Conservation (phyloP, 2,888 invertebrate genomes). For the Marasmarcha lunaedactyla region DNA sequence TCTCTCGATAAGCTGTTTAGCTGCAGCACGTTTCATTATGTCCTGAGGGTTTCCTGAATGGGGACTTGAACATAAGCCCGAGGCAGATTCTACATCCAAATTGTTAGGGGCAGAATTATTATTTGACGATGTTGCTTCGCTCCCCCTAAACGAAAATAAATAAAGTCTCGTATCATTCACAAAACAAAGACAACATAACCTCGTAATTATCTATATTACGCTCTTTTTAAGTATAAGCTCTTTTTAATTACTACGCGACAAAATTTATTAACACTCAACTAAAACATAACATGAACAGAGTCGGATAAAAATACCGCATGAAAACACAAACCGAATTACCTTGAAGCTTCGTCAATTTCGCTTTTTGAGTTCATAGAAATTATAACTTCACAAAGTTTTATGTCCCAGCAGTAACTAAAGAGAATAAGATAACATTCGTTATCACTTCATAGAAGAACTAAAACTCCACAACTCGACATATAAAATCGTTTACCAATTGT, state of each 20-base stretch:
- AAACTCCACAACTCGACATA: background rate
- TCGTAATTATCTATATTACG: no score
- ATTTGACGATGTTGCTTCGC: conserved; percentile 66
- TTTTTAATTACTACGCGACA: conserved; percentile 5
- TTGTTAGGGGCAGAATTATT: conserved; percentile 41
- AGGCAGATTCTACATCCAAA: conserved; percentile 33
- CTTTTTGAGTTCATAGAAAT: conserved; percentile 70
- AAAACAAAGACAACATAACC: conserved; percentile 59
- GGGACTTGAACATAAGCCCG: conserved; percentile 44
- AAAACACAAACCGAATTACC: conserved; percentile 29
- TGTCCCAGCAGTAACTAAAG: conserved; percentile 32
- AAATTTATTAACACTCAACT: no score
- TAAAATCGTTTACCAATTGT: no score
- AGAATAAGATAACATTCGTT: conserved; percentile 37
- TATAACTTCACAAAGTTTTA: conserved; percentile 38
- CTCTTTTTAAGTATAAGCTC: conserved; percentile 33
- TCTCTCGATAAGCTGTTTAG: conserved; percentile 88
- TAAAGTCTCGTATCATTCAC: conserved; percentile 5
- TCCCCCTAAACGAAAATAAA: conserved; percentile 45
- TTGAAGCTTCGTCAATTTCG: conserved; percentile 70
- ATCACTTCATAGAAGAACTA: conserved; percentile 7
- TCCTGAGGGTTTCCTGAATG: conserved; percentile 50
- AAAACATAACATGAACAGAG: no score
- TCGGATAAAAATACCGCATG: conserved; percentile 1
- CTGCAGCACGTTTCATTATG: conserved; percentile 81